Evolutionary conservation across 1,140 invertebrate genomes (phyloP), one percentile per base, ranked within the genome.

Genomic region (Aphaenogaster rudis): DNA sequence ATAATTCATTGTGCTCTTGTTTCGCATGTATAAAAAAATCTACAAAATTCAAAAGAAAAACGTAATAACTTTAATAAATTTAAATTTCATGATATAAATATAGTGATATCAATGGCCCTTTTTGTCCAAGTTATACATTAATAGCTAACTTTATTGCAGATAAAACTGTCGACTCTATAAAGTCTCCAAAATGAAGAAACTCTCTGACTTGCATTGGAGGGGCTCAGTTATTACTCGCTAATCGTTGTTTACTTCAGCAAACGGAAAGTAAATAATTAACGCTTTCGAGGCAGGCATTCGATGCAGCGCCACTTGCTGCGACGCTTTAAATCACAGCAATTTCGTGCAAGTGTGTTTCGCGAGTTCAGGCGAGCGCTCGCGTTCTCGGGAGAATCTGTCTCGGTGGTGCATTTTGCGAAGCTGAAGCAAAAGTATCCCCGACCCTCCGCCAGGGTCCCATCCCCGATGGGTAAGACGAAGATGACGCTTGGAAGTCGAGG

Each of bases 351-450:
- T 82, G 67, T 59, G 52, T 78, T 86, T 9, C 52, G 54, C 42
- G 33, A 50, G 63, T 66, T 79, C 54, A 28, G 21, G 52, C n/a
- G 39, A 48, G 33, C 17, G n/a, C 33, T 21, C 39, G 39, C 52
- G 59, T 45, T 66, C 54, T 48, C 45, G 17, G 7, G 61, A 76
- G 59, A 86, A 90, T 90, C 88, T 81, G 88, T 90, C 87, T 90
- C 76, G 61, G 11, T n/a, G 48, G 52, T 86, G 69, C 66, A 86
- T 88, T 88, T 88, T 54, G 52, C 66, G 9, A 74, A 67, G 66
- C 77, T 86, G 9, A 50, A 74, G 54, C 42, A 48, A 74, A 48
- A 84, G 69, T 84, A 61, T n/a, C 57, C 52, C 15, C 54, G 4
- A n/a, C 17, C 17, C 50, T 36, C 39, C 28, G 45, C 2, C 21